These are phyloP conservation scores for Siniperca chuatsi DNA, from an alignment of 2,113 vertebrate species.

Conservation along the genomic window DNA sequence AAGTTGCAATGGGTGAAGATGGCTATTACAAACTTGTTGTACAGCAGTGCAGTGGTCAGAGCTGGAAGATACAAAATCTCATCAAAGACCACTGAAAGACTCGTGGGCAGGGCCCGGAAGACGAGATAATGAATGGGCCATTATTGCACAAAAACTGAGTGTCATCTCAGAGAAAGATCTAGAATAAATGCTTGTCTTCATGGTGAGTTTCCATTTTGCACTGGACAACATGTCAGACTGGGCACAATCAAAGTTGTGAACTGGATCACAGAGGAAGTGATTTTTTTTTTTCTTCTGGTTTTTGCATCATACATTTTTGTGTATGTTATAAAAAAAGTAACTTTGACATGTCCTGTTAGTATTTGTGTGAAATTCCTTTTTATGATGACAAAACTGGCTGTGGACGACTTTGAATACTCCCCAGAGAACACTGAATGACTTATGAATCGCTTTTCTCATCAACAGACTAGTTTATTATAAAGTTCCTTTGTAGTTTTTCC, in stretches of 20 bases:
- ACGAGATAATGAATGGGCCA: background rate
- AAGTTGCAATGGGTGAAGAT: conserved; percentile 47
- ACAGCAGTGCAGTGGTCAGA: conserved; percentile 76
- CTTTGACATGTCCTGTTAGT: background rate
- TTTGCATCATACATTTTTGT: background rate
- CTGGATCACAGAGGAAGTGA: background rate
- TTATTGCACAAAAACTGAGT: background rate
- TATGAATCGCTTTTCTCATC: background rate
- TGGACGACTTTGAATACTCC: background rate
- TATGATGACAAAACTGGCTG: background rate
- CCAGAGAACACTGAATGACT: background rate
- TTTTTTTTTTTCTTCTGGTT: background rate
- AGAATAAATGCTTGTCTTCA: background rate
- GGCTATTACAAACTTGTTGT: conserved; percentile 59
- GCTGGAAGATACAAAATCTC: conserved; percentile 79
- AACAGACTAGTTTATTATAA: background rate
- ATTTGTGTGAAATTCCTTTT: background rate
- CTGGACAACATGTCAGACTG: background rate
- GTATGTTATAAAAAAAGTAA: background rate
- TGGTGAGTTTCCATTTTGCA: background rate
- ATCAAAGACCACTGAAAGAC: conserved; percentile 39
- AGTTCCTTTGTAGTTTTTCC: background rate
- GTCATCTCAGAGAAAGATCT: background rate
- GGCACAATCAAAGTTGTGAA: background rate
- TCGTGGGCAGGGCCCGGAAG: background rate